Base-by-base conservation (phyloP, 35 echinoderm and acorn worm species). In the Ptychodera flava region DNA sequence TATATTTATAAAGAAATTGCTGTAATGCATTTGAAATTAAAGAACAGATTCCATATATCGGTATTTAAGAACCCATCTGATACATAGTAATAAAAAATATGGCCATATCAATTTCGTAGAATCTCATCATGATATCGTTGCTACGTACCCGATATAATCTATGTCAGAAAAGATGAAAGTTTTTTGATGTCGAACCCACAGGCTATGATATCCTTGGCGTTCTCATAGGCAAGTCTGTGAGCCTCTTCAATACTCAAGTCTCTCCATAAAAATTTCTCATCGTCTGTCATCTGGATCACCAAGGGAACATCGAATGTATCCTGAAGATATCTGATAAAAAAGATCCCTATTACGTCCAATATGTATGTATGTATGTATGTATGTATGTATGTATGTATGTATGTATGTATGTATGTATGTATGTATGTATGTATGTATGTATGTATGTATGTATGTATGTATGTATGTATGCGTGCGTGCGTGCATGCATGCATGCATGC, bases 91-190 rank as follows among this genome's bases (percentile, higher is more conserved):
- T n/a, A n/a, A n/a, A n/a, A n/a, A n/a, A n/a, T n/a, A n/a, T n/a
- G n/a, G n/a, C n/a, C n/a, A n/a, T n/a, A n/a, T n/a, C n/a, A n/a
- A n/a, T n/a, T n/a, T n/a, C n/a, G n/a, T 29, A 77, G 16, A 16
- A 16, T 29, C 33, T 81, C 33, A 29, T 29, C 33, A 15, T 81
- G 80, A 29, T 16, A 35, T 33, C n/a, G 6, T 29, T 0, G 37
- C 12, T 6, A 85, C 91, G 77, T 80, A 97, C 95, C 92, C 95
- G 33, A 97, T 94, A 37, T 93, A 97, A 16, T 97, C 86, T 88
- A 97, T 97, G 76, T 97, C 92, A 77, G 95, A 97, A 88, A 97
- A 97, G 76, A 97, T 93, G 82, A 97, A 97, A 1, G 95, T 97
- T 79, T 97, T 97, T 92, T 81, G 12, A 89, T 77, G 81, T 94